Percentiles rank a stretch among this genome's conserved stretches.
Evolutionary conservation across 2,888 invertebrate genomes (phyloP).

Genomic region (Pachydiplax longipennis): DNA sequence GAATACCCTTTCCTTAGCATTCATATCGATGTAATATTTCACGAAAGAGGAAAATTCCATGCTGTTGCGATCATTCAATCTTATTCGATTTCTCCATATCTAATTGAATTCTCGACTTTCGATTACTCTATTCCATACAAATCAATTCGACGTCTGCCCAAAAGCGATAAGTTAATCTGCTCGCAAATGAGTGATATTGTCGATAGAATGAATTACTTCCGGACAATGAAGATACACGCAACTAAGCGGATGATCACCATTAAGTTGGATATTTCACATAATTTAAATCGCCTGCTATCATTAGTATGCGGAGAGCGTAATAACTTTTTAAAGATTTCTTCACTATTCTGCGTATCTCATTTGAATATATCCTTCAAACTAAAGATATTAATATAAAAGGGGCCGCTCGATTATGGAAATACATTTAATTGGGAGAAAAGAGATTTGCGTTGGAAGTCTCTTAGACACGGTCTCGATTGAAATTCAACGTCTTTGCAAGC

Average conservation of each 20-base stretch:
- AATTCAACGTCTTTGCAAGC: background rate
- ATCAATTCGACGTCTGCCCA: no score
- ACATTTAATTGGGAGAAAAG: background rate
- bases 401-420: conserved; percentile 2
- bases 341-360: background rate
- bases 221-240: background rate
- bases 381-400: background rate
- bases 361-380: background rate
- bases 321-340: background rate
- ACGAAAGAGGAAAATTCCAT: no score
- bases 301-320: background rate
- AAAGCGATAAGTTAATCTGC: no score
- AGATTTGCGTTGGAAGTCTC: background rate
- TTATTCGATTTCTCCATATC: no score
- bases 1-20: no score
- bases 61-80: no score
- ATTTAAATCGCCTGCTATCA: background rate
- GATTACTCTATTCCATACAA: no score
- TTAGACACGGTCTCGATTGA: background rate
- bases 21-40: no score
- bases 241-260: background rate
- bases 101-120: no score
- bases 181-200: background rate
- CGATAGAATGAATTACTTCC: background rate
- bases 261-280: background rate